Evolutionary conservation across 1,140 invertebrate genomes (phyloP).

Genomic region (Melanaphis sacchari): DNA sequence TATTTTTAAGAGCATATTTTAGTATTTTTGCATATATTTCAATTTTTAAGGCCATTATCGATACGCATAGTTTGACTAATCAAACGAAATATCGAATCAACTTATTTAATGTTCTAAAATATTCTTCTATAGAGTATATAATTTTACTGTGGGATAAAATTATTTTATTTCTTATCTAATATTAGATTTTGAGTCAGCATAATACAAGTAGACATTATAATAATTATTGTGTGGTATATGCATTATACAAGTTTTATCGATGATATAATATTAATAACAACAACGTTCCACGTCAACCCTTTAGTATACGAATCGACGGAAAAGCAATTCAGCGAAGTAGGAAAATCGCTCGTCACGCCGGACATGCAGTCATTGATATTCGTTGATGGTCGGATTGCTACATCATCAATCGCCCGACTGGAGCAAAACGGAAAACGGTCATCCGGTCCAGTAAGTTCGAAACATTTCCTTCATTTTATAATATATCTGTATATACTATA

Average conservation of each 20-base stretch:
- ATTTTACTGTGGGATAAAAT: neutral
- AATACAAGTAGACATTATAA: neutral
- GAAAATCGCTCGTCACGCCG: constrained; percentile 24
- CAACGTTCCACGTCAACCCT: neutral
- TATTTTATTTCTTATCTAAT: neutral
- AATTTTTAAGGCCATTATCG: too few relatives aligned
- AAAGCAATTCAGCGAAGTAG: neutral
- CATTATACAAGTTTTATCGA: neutral
- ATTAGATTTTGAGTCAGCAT: neutral
- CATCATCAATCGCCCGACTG: neutral
- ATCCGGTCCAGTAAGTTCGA: constrained; percentile 29
- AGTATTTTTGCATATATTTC: too few relatives aligned
- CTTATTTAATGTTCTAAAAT: neutral
- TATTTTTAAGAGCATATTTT: too few relatives aligned
- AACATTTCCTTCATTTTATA: constrained; percentile 6
- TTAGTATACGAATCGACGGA: neutral
- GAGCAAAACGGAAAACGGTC: constrained; percentile 46
- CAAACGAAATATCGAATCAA: neutral
- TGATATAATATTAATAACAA: neutral
- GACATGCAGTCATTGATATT: constrained; percentile 4
- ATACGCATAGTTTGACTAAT: neutral
- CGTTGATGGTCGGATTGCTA: neutral
- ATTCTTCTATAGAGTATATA: neutral
- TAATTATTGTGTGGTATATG: too few relatives aligned
- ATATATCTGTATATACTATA: neutral